Evolutionary conservation across 2,113 vertebrate genomes (phyloP), one percentile per base, ranked within the genome.

Genomic region (Collichthys lucidus): DNA sequence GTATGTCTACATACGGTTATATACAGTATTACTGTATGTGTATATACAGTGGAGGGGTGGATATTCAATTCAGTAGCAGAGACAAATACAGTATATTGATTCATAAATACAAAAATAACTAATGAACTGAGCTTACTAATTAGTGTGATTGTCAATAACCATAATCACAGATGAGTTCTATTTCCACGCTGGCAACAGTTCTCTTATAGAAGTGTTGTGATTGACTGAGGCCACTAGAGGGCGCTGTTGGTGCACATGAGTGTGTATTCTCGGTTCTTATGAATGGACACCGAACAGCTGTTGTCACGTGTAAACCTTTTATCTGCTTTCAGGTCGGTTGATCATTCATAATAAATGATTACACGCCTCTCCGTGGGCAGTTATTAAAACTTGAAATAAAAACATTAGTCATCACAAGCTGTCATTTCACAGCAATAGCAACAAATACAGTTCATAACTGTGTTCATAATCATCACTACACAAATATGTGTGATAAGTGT

Each of bases 211-310:
- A 22, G n/a, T 56, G 73, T 52, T 35, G 61, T 80, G 62, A 9
- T 15, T 8, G 1, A 5, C 15, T 57, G 19, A 0, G 0, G 0
- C 70, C 86, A 4, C 74, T 68, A 87, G 88, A 71, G 66, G 66
- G 86, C 35, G 84, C 84, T 4, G 42, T 57, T 59, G 12, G 0
- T 7, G 4, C 10, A 52, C 11, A 19, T 1, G 0, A 17, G 5
- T 0, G 0, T 5, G 0, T 9, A 14, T 11, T 49, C 35, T 11
- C 61, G 44, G 46, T 59, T 40, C 47, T 62, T 55, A n/a, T 77
- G 62, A 79, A 77, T 77, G 77, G 66, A 1, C 57, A 5, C 50
- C 20, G 5, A 3, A 5, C 61, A 9, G 14, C 0, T 66, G 44
- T 1, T 35, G 11, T 50, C 19, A 22, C 2, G 42, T 17, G 68